These are phyloP conservation scores for Sapayoa aenigma DNA, from an alignment of 2,113 vertebrate species.

Conservation along the genomic window DNA sequence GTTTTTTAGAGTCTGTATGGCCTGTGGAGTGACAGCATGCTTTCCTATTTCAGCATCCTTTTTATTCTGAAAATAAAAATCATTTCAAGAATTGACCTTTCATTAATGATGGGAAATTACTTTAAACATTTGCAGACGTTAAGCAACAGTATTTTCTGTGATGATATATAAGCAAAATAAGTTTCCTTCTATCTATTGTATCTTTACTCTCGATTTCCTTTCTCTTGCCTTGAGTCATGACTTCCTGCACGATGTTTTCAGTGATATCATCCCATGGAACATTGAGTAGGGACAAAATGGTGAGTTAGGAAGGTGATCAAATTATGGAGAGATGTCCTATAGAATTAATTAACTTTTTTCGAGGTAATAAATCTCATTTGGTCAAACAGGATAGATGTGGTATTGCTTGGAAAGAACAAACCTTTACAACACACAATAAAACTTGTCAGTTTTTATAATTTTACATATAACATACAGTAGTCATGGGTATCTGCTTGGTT, in stretches of 20 bases:
- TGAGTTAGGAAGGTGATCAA: not conserved
- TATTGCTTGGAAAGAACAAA: not conserved
- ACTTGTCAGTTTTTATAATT: not conserved
- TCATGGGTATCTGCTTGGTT: not conserved
- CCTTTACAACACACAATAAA: not conserved
- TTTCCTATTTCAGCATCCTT: not conserved
- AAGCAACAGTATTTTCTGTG: conserved; percentile 13
- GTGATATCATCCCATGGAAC: conserved; percentile 5
- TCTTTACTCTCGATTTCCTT: conserved; percentile 22
- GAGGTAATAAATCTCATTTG: not conserved
- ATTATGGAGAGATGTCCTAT: not conserved
- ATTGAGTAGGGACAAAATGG: conserved; percentile 15
- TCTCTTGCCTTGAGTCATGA: conserved; percentile 17
- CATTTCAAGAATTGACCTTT: conserved; percentile 10
- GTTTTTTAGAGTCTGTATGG: not conserved
- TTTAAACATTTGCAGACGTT: not conserved
- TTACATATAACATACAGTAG: not conserved
- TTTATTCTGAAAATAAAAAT: not conserved
- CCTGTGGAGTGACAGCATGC: not conserved
- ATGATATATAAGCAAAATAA: conserved; percentile 9
- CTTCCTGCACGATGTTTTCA: conserved; percentile 18
- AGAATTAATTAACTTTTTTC: not conserved
- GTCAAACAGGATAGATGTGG: not conserved
- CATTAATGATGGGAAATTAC: not conserved
- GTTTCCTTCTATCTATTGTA: conserved; percentile 10